These are phyloP conservation scores for Sinodicranocentrus sp. DNA, from an alignment of 2,888 invertebrate genomes.

Conservation along the genomic window DNA sequence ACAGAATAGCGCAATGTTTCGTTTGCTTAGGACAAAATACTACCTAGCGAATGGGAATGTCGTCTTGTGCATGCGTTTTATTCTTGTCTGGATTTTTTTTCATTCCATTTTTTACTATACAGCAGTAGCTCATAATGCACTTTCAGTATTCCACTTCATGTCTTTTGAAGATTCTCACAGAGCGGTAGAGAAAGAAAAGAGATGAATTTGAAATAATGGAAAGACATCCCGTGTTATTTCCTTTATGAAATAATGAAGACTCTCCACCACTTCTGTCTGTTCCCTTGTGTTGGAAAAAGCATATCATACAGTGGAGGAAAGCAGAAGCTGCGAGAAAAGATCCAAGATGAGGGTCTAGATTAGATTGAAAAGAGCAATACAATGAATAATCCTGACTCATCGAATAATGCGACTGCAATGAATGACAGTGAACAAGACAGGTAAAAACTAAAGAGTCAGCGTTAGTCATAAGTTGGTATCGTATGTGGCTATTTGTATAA, in stretches of 20 bases:
- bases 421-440: constrained; percentile 75
- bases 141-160: constrained; percentile 54
- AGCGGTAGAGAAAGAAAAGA: constrained; percentile 25
- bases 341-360: constrained; percentile 73
- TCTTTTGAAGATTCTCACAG: constrained; percentile 37
- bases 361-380: constrained; percentile 72
- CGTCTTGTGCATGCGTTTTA: background rate
- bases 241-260: constrained; percentile 62
- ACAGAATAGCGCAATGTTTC: constrained; percentile 23
- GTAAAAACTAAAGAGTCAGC: constrained; percentile 69
- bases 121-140: constrained; percentile 50
- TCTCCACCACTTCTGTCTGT: constrained; percentile 16
- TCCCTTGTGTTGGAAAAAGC: constrained; percentile 14
- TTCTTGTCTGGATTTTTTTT: constrained; percentile 46
- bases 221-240: constrained; percentile 43
- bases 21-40: constrained; percentile 16
- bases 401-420: constrained; percentile 74
- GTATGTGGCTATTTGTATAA: constrained; percentile 28
- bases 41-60: too few relatives aligned
- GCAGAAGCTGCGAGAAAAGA: constrained; percentile 60
- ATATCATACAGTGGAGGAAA: constrained; percentile 21
- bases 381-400: constrained; percentile 76
- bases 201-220: constrained; percentile 49
- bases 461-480: constrained; percentile 35
- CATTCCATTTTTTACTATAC: constrained; percentile 45